Conservation (phyloP, 1,140 invertebrate genomes). For the Plutomurus gul region DNA sequence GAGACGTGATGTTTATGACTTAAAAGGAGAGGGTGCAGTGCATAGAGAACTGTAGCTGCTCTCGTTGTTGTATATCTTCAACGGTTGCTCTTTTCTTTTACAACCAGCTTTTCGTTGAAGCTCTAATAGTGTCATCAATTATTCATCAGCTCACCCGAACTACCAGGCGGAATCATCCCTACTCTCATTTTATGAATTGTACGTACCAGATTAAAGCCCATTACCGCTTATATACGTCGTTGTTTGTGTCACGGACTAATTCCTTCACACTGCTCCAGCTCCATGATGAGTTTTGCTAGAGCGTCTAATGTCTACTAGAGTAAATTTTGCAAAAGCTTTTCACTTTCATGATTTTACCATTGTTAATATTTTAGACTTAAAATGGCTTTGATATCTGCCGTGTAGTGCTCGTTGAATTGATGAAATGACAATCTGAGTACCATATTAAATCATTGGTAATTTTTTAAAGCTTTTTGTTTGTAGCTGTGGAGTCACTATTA, state of each 20-base stretch:
- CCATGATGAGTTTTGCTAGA: not conserved
- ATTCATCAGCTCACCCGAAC: not conserved
- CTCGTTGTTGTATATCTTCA: not conserved
- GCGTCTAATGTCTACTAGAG: too few species aligned
- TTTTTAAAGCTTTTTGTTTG: too few species aligned
- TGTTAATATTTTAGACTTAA: too few species aligned
- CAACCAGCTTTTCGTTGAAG: conserved; percentile 30
- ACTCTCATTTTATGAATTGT: not conserved
- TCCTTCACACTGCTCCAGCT: not conserved
- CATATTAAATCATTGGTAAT: too few species aligned
- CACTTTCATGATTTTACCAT: too few species aligned
- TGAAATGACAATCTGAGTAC: too few species aligned
- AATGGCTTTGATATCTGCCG: too few species aligned
- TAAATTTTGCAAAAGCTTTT: too few species aligned
- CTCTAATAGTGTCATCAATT: conserved; percentile 15
- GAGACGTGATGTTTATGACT: conserved; percentile 9
- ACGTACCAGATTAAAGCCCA: not conserved
- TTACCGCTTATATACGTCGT: not conserved
- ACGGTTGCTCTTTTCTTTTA: conserved; percentile 18
- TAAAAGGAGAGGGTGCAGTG: not conserved
- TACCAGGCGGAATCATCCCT: not conserved
- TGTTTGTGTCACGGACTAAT: not conserved
- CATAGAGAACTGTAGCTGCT: not conserved
- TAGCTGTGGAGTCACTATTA: too few species aligned
- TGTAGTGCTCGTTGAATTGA: too few species aligned